phyloP scores from a whole-genome alignment of 2,113 vertebrate genomes.

The Callithrix jacchus region DNA sequence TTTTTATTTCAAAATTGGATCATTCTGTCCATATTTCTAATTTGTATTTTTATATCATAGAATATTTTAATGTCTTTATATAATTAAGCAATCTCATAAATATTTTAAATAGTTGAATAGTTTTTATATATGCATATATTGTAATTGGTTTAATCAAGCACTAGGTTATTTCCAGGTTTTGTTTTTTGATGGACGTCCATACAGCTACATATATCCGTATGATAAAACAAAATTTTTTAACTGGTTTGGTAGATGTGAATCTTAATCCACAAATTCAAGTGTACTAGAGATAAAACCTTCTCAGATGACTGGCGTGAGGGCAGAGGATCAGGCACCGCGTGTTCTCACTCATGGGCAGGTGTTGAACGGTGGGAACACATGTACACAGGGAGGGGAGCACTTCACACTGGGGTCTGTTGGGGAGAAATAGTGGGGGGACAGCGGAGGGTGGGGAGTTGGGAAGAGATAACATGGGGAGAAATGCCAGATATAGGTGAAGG shows the following conservation, averaged over 20 bases:
- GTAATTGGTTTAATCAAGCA: not conserved
- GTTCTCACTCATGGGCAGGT: too few relatives aligned
- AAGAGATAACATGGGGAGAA: too few relatives aligned
- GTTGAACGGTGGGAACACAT: too few relatives aligned
- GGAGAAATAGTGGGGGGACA: too few relatives aligned
- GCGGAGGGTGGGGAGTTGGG: too few relatives aligned
- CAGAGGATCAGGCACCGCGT: too few relatives aligned
- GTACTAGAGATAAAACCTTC: not conserved
- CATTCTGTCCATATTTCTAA: not conserved
- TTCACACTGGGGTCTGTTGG: too few relatives aligned
- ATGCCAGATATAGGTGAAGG: too few relatives aligned
- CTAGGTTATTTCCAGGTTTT: not conserved
- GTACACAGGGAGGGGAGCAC: too few relatives aligned
- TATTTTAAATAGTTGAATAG: not conserved
- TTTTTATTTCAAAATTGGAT: conserved; percentile 15
- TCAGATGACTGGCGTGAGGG: not conserved
- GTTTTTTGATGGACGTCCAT: not conserved
- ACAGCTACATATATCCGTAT: not conserved
- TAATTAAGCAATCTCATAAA: conserved; percentile 22
- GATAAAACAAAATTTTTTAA: not conserved
- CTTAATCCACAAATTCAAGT: not conserved
- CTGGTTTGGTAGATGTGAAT: not conserved
- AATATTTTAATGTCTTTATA: conserved; percentile 23
- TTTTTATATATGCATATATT: not conserved
- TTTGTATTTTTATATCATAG: not conserved